A percentile compares a stretch with the other conserved stretches of the same genome.
Evolutionary conservation across 2,113 vertebrate genomes (phyloP).

Genomic region (Hippocampus comes): DNA sequence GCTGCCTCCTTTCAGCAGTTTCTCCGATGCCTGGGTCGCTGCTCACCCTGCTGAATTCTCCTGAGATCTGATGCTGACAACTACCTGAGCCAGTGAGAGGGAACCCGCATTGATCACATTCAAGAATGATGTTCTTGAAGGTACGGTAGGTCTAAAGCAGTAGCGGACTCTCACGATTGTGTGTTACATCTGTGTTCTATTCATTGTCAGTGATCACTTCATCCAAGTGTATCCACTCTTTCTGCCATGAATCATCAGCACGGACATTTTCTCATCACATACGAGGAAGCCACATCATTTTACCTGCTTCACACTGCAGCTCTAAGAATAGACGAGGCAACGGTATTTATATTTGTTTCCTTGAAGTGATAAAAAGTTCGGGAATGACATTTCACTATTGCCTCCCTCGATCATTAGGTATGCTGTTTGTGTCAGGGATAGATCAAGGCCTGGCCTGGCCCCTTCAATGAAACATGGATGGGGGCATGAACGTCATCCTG

Average conservation of each 20-base stretch:
- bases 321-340: neutral
- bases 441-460: slow-evolving; percentile 23
- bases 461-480: slow-evolving; percentile 25
- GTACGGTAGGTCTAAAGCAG: slow-evolving; percentile 17
- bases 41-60: slow-evolving; percentile 12
- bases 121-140: slow-evolving; percentile 13
- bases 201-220: neutral
- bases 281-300: neutral
- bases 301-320: neutral
- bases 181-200: neutral
- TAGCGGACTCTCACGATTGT: neutral
- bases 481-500: slow-evolving; percentile 27
- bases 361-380: slow-evolving; percentile 8
- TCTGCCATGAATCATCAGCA: neutral
- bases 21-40: slow-evolving; percentile 15
- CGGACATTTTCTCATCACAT: neutral
- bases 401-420: slow-evolving; percentile 36
- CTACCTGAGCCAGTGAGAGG: neutral
- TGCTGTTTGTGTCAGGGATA: slow-evolving; percentile 41
- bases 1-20: slow-evolving; percentile 18
- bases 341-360: neutral
- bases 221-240: neutral
- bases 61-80: neutral
- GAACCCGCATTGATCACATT: neutral
- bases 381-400: slow-evolving; percentile 41